phyloP scores from a whole-genome alignment of 2,888 invertebrate species.

The Heliconius ismenius region DNA sequence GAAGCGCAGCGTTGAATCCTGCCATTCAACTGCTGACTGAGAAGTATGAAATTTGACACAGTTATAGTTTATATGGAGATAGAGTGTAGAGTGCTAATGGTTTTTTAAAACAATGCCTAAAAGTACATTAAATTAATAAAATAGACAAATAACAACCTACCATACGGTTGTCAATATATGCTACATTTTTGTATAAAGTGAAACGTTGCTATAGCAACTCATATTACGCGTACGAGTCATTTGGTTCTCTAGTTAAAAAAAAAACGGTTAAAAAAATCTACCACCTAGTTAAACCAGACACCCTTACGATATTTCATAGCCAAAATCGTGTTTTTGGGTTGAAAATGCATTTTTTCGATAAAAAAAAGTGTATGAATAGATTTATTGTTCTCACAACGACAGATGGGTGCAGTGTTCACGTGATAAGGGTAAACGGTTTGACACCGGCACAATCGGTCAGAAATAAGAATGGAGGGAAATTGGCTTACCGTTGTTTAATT shows the following conservation, averaged over 20 bases:
- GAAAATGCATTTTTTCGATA: conserved; percentile 49
- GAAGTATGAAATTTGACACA: too few species aligned
- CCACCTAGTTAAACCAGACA: conserved; percentile 44
- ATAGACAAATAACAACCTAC: too few species aligned
- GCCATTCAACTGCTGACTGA: too few species aligned
- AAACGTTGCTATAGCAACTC: too few species aligned
- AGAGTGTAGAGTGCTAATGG: too few species aligned
- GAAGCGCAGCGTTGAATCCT: too few species aligned
- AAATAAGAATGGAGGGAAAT: conserved; percentile 8
- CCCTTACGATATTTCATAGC: conserved; percentile 47
- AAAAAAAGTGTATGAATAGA: conserved; percentile 46
- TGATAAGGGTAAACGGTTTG: conserved; percentile 76
- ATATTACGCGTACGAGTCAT: too few species aligned
- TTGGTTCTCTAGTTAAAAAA: neutral
- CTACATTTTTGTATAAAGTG: too few species aligned
- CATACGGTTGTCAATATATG: too few species aligned
- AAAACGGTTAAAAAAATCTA: neutral
- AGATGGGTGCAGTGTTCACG: conserved; percentile 58
- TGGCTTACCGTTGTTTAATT: neutral
- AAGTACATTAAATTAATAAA: too few species aligned
- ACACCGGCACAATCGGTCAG: conserved; percentile 73
- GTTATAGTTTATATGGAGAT: too few species aligned
- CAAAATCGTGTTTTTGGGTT: conserved; percentile 60
- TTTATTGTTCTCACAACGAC: conserved; percentile 65
- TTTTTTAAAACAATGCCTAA: too few species aligned